phyloP scores from a whole-genome alignment of 2,113 vertebrate genomes.

The Alectura lathami region DNA sequence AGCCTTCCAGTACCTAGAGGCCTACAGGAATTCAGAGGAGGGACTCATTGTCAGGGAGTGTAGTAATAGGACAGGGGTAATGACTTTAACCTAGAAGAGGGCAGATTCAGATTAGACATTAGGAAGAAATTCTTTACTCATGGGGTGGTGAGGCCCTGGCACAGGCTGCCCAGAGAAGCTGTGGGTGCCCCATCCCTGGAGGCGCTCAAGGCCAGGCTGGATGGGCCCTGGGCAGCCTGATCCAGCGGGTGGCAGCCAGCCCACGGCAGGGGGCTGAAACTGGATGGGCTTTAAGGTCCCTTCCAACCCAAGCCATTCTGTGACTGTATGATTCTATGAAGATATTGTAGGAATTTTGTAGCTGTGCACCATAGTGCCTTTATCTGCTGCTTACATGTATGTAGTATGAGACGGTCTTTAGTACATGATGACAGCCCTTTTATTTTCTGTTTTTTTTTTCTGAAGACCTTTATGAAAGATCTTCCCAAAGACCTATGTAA shows the following conservation, averaged over 20 bases:
- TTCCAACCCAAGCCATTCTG: neutral
- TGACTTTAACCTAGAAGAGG: neutral
- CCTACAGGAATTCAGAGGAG: neutral
- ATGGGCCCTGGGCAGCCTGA: neutral
- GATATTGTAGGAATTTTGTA: neutral
- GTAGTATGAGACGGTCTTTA: neutral
- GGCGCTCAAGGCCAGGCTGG: neutral
- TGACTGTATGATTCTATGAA: neutral
- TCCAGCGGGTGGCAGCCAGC: neutral
- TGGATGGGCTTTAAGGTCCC: neutral
- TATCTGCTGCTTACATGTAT: neutral
- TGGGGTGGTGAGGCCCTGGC: neutral
- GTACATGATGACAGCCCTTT: neutral
- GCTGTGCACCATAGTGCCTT: neutral
- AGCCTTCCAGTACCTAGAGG: neutral
- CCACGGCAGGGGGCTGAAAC: neutral
- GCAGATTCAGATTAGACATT: neutral
- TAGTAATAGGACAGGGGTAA: neutral
- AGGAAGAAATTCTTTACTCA: neutral
- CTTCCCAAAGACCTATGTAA: neutral
- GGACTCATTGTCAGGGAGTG: neutral
- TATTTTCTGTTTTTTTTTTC: neutral
- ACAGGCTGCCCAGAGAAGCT: neutral
- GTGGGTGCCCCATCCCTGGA: neutral
- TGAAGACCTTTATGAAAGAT: neutral